Evolutionary conservation across 2,888 invertebrate species (phyloP), one percentile per base, ranked within the genome.

Genomic region (Clepsis dumicolana): DNA sequence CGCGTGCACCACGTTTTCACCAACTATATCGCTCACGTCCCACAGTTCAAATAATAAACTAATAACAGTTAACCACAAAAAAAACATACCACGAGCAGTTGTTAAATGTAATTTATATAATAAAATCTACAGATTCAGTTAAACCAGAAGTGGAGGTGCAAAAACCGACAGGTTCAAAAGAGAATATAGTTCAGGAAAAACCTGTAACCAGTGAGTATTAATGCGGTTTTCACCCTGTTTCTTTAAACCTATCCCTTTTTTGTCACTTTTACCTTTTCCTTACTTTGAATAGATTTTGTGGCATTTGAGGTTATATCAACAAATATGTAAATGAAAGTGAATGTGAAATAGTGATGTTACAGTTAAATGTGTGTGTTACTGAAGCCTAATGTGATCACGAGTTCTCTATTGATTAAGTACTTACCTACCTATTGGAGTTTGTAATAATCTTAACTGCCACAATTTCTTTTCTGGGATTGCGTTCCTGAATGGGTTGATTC

Each of bases 71-170:
- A 32, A 21, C 61, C 38, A 67, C 62, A 68, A 74, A 70, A 75
- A 73, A 71, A 75, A 74, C 72, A 72, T 64, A 67, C 75, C 71
- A 75, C 77, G 79, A 75, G 72, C 68, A 80, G 79, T 80, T 83
- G 77, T 77, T 83, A 87, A 90, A 82, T 84, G 85, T 81, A 77
- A 87, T 90, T 90, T 88, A 77, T 86, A 83, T 63, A 56, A 85
- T 86, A 89, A 87, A 86, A 90, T 89, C 93, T 85, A 90, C 93
- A 93, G 93, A 93, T 91, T 75, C 88, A 78, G 80, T 87, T 84
- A 86, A 85, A 81, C 87, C 90, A 78, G 91, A 88, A 84, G 91
- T 84, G 88, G 92, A 87, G 87, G 90, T 92, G 91, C 85, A 85
- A 84, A 91, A 88, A 86, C 77, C 88, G 75, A 85, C 82, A 83